Evolutionary conservation across 2,888 invertebrate genomes (phyloP), one percentile per base, ranked within the genome.

Genomic region (Synergus itoensis): DNA sequence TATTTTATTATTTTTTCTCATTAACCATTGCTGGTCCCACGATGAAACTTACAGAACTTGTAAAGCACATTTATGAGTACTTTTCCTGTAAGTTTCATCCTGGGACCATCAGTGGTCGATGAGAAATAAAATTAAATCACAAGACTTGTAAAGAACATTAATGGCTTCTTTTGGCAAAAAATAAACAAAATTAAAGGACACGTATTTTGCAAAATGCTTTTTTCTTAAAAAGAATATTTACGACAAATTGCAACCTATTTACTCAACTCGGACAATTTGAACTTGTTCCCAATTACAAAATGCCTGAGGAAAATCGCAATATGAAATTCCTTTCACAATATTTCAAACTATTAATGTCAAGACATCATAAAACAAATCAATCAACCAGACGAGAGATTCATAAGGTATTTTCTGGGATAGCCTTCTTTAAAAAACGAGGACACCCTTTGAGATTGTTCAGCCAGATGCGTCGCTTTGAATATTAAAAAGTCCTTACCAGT

Each of bases 401-500:
- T 60, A 60, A 60, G 60, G 60, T 60, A 4, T 60, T 60, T 60
- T 60, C 12, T 60, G 60, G 3, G 60, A 28, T 18, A 60, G 21
- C 21, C 21, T 60, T 21, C 21, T 60, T 60, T 60, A 12, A 60
- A 9, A 60, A 60, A 21, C 21, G 60, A 21, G 60, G 21, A 60
- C 60, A 60, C 21, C 21, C 60, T 21, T 21, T 14, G 60, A 21
- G 60, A 60, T 60, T 60, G 21, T 21, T 60, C 14, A 60, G 12
- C 4, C 60, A 28, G 21, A 28, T 60, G 60, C 5, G 14, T 60
- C 5, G 60, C 60, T 76, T 53, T 76, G 76, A 57, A 40, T 76
- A 16, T 28, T 63, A 18, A 63, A 18, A 45, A 41, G 62, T 77
- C 48, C 76, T 87, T 84, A 92, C 92, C 92, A 53, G 97, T 97